These are phyloP conservation scores for Argya squamiceps DNA, from an alignment of 2,797 vertebrate genomes.

Conservation along the genomic window DNA sequence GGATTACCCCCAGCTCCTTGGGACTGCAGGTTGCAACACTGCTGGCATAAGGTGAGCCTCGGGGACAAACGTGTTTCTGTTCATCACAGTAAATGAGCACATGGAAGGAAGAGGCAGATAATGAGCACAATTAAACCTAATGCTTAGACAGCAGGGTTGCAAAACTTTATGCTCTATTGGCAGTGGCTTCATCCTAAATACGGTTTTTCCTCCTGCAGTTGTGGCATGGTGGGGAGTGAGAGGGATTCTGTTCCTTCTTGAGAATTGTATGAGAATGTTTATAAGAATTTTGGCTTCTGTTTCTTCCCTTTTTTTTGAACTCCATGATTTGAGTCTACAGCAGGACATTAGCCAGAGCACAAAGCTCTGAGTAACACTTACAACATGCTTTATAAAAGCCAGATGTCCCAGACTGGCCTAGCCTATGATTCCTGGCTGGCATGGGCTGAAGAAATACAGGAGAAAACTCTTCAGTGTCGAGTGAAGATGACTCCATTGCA, in stretches of 20 bases:
- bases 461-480: neutral
- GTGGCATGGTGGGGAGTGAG: neutral
- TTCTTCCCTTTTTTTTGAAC: neutral
- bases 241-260: neutral
- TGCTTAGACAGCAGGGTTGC: neutral
- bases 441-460: neutral
- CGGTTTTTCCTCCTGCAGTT: neutral
- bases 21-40: neutral
- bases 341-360: neutral
- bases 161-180: neutral
- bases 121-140: neutral
- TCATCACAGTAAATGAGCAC: rapidly evolving
- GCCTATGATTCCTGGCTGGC: neutral
- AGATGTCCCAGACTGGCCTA: neutral
- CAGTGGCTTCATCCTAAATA: neutral
- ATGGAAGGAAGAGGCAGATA: neutral
- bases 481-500: neutral
- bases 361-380: neutral
- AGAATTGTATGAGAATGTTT: neutral
- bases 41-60: neutral
- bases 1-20: neutral
- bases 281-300: neutral
- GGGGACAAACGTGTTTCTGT: neutral
- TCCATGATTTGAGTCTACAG: neutral
- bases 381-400: neutral